These are phyloP conservation scores for Leptobrachium ailaonicum DNA, from an alignment of 2,113 vertebrate species.

Conservation along the genomic window DNA sequence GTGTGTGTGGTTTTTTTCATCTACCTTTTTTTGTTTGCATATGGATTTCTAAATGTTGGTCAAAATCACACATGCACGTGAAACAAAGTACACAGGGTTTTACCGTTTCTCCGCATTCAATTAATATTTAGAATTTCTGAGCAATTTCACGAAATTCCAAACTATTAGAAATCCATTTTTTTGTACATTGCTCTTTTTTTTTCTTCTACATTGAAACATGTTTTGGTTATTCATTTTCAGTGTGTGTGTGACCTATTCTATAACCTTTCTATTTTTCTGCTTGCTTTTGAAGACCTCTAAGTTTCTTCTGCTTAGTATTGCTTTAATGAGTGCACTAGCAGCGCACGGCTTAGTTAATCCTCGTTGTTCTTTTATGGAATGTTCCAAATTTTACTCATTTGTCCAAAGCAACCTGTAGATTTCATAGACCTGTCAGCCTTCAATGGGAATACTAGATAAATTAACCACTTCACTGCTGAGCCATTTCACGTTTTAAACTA, in stretches of 20 bases:
- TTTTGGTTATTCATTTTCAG: conserved; percentile 3
- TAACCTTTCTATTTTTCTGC: conserved; percentile 7
- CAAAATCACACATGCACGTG: conserved; percentile 45
- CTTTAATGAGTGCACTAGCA: not conserved
- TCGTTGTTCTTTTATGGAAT: not conserved
- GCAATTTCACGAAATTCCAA: conserved; percentile 19
- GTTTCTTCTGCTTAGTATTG: not conserved
- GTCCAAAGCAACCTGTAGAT: too few species aligned
- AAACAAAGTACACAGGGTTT: conserved; percentile 1
- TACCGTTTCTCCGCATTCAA: not conserved
- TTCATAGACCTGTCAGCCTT: too few species aligned
- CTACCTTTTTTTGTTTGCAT: conserved; percentile 62
- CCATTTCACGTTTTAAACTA: too few species aligned
- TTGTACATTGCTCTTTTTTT: not conserved
- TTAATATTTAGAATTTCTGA: conserved; percentile 20
- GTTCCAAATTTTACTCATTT: not conserved
- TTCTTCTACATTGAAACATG: conserved; percentile 17
- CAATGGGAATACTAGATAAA: too few species aligned
- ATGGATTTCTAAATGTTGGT: conserved; percentile 70
- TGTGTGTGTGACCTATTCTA: not conserved
- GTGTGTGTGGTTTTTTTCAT: conserved; percentile 55
- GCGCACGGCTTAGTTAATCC: not conserved
- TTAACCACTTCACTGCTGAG: too few species aligned
- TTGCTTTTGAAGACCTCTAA: conserved; percentile 8
- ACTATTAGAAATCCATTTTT: conserved; percentile 64